These are phyloP conservation scores for Argyresthia albistria DNA, from an alignment of 2,888 invertebrate genomes.

Conservation along the genomic window DNA sequence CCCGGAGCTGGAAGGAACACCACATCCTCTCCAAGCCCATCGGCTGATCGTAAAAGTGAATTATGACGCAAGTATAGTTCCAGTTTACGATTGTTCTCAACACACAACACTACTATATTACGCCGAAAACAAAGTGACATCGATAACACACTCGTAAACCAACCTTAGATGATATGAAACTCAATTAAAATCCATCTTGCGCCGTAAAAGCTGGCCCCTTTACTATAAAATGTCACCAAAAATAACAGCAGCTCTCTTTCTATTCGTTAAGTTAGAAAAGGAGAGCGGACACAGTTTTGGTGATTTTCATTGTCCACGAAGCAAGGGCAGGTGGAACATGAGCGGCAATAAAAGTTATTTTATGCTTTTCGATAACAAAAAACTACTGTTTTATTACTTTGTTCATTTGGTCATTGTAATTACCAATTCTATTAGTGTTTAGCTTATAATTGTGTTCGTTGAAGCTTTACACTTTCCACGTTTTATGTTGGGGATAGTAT, in stretches of 20 bases:
- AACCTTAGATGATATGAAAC: slow-evolving; percentile 22
- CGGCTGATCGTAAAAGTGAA: not conserved
- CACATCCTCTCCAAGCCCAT: not conserved
- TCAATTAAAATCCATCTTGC: slow-evolving; percentile 27
- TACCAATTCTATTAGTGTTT: not conserved
- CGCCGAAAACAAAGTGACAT: slow-evolving; percentile 28
- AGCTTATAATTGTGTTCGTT: not conserved
- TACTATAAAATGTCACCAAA: slow-evolving; percentile 1
- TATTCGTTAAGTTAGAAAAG: not conserved
- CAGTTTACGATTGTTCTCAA: not conserved
- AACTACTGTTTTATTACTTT: not conserved
- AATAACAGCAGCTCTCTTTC: not conserved
- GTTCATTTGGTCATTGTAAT: not conserved
- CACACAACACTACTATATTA: slow-evolving; percentile 28
- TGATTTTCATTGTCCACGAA: not conserved
- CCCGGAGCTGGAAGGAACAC: not conserved
- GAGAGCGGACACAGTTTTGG: not conserved
- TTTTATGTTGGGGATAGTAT: not conserved
- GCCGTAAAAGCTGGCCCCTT: not conserved
- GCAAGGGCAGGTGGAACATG: slow-evolving; percentile 1
- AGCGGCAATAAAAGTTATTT: not conserved
- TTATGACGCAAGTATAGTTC: not conserved
- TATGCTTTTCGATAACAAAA: slow-evolving; percentile 1
- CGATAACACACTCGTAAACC: slow-evolving; percentile 21
- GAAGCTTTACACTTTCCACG: too few species aligned